Percentiles rank a stretch among this genome's conserved stretches.
phyloP scores from a whole-genome alignment of 2,888 invertebrate genomes.

The Crematogaster levior region DNA sequence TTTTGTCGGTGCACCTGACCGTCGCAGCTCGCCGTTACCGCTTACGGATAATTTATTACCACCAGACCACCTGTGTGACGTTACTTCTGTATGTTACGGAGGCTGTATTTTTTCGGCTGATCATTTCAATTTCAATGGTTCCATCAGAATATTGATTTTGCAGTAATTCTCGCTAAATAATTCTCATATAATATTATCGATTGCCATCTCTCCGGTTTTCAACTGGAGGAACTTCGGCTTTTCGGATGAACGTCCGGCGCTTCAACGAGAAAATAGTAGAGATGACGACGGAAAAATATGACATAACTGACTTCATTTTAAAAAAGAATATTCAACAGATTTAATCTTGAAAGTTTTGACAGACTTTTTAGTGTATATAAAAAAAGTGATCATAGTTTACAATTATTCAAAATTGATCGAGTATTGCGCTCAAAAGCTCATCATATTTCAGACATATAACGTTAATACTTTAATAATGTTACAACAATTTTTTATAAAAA shows the following conservation, averaged over 20 bases:
- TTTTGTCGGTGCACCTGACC: constrained; percentile 75
- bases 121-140: constrained; percentile 33
- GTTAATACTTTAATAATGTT: neutral
- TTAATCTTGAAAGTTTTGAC: too few species aligned
- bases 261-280: neutral
- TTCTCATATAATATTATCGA: neutral
- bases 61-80: constrained; percentile 74
- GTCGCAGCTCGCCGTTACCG: constrained; percentile 67
- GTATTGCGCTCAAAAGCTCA: neutral
- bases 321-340: too few species aligned
- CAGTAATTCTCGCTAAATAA: neutral
- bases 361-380: too few species aligned
- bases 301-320: too few species aligned
- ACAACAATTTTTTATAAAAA: neutral
- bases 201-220: neutral
- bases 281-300: too few species aligned
- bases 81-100: constrained; percentile 71
- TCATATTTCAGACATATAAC: neutral
- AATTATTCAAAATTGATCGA: neutral
- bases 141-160: constrained; percentile 50
- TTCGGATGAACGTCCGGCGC: neutral
- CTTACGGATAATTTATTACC: constrained; percentile 80
- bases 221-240: neutral
- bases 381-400: too few species aligned
- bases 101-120: constrained; percentile 60